Base-by-base conservation (phyloP, 2,888 invertebrate genomes). In the Tribolium freemani region DNA sequence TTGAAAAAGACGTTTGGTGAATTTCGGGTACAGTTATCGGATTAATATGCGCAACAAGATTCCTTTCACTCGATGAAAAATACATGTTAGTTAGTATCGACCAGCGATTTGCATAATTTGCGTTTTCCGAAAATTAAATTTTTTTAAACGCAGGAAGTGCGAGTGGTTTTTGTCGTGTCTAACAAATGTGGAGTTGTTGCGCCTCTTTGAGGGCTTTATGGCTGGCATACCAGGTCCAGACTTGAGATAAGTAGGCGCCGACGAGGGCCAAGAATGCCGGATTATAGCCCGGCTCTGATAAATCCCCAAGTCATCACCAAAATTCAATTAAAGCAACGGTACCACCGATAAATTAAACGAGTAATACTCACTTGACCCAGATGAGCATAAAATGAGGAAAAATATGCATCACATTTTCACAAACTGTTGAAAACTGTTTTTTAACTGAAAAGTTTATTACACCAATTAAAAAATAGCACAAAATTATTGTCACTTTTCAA, bases 211-310 rank as follows among this genome's bases (percentile, higher is more conserved):
- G 74, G 71, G 69, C 68, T 75, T 72, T 75, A 73, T 72, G 69
- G 72, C 73, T 63, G 69, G 73, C 68, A 67, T 67, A 16, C 75
- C 71, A 70, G 75, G 75, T 60, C 75, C 73, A 75, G 76, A 77
- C 76, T 53, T 75, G 74, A 74, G 79, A 79, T 79, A 79, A 79
- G 75, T 79, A 54, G 79, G 79, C 79, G 79, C 78, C 78, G 77
- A 73, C 58, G 70, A 69, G 71, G 68, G 69, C 63, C 70, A 77
- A 71, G 77, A 77, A 77, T 77, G 77, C 64, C 74, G 61, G 70
- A 73, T 70, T 69, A 73, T 57, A 60, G 70, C 56, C 74, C 71
- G 66, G 66, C 63, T 73, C 68, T 72, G 72, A 72, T 72, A 72
- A 69, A 69, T 69, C 60, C 67, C 31, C 13, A 67, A 54, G 31